phyloP scores from a whole-genome alignment of 2,797 vertebrate genomes.

The Aplochiton taeniatus region DNA sequence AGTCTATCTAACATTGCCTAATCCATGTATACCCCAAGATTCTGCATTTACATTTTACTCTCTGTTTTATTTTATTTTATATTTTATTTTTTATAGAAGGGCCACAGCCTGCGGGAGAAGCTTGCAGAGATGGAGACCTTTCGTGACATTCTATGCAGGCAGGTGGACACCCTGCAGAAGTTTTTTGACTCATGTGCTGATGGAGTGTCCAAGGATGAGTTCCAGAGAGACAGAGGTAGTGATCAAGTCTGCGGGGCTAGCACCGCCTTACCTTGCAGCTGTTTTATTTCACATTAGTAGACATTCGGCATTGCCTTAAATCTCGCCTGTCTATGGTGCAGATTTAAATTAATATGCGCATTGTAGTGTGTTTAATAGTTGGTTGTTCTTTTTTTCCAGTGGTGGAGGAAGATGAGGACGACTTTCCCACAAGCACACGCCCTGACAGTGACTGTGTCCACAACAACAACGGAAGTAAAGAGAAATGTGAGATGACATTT shows the following conservation, averaged over 20 bases:
- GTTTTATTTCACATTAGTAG: background rate
- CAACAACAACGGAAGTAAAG: constrained; percentile 91
- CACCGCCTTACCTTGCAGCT: too few relatives aligned
- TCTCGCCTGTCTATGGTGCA: too few relatives aligned
- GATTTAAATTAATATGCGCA: background rate
- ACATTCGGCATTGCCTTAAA: too few relatives aligned
- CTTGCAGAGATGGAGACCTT: constrained; percentile 98
- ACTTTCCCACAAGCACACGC: constrained; percentile 82
- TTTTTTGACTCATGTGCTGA: constrained; percentile 94
- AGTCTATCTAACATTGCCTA: too few relatives aligned
- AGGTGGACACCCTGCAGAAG: constrained; percentile 95
- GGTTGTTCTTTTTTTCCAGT: constrained; percentile 61
- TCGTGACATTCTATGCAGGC: constrained; percentile 95
- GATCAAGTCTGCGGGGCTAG: background rate
- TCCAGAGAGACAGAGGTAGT: constrained; percentile 93
- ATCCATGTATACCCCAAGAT: background rate
- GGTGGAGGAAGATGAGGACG: constrained; percentile 93
- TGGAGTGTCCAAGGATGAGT: constrained; percentile 90
- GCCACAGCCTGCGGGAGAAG: constrained; percentile 93
- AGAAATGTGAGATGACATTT: constrained; percentile 83
- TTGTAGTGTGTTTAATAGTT: background rate
- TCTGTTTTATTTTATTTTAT: constrained; percentile 2
- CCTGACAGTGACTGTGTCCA: constrained; percentile 87
- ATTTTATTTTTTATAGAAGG: constrained; percentile 81
- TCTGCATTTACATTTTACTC: background rate